A percentile compares a stretch with the other conserved stretches of the same genome.
These are phyloP conservation scores for Marisa cornuarietis DNA, from an alignment of 1,140 invertebrate genomes.

Conservation along the genomic window DNA sequence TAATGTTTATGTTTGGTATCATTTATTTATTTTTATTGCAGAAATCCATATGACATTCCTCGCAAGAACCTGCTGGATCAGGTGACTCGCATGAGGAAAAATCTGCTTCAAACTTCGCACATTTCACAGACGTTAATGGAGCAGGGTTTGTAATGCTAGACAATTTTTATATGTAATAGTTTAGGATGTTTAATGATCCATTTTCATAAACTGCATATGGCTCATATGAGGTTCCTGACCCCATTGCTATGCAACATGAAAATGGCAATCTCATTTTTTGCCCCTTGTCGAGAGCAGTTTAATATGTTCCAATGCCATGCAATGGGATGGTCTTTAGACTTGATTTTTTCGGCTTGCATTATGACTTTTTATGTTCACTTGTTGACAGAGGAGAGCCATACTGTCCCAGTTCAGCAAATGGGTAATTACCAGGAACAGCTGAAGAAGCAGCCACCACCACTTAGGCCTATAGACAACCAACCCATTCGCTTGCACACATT, in stretches of 20 bases:
- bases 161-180: no score
- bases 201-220: no score
- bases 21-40: slow-evolving; percentile 34
- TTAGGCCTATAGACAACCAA: slow-evolving; percentile 93
- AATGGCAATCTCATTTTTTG: no score
- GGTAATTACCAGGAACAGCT: slow-evolving; percentile 99
- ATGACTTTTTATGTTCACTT: background rate
- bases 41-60: slow-evolving; percentile 95
- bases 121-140: slow-evolving; percentile 76
- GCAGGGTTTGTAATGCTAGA: slow-evolving; percentile 70
- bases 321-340: no score
- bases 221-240: no score
- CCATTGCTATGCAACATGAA: no score
- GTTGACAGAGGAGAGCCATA: slow-evolving; percentile 84
- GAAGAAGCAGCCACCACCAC: slow-evolving; percentile 87
- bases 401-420: slow-evolving; percentile 96
- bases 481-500: slow-evolving; percentile 99
- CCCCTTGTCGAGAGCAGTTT: no score
- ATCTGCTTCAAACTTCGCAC: slow-evolving; percentile 84
- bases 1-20: background rate
- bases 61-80: slow-evolving; percentile 89
- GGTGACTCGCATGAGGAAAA: slow-evolving; percentile 91
- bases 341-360: no score
- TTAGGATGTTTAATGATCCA: no score
- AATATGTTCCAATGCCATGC: no score